phyloP scores from a whole-genome alignment of 2,888 invertebrate species.

The Hypomecis atomaria region DNA sequence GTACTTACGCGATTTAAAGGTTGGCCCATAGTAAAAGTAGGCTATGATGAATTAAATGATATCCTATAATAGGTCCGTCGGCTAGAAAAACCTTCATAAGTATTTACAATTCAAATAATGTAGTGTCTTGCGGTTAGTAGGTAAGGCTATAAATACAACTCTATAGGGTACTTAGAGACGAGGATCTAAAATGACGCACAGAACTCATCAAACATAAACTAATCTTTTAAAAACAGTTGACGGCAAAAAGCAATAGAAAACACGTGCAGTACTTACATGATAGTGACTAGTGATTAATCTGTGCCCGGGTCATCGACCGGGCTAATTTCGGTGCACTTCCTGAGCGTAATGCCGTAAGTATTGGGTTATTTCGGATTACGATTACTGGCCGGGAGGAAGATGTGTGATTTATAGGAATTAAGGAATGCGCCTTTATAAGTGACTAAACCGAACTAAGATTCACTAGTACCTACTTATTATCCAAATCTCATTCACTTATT shows the following conservation, averaged over 20 bases:
- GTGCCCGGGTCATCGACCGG: conserved; percentile 63
- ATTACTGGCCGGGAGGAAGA: conserved; percentile 41
- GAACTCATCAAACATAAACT: conserved; percentile 16
- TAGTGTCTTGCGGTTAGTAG: no score
- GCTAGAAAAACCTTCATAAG: no score
- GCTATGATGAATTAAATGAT: no score
- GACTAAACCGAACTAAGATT: not conserved
- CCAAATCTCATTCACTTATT: no score
- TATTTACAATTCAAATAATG: no score
- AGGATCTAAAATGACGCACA: not conserved
- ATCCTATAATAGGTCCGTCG: no score
- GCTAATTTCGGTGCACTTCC: conserved; percentile 73
- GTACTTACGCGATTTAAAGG: no score
- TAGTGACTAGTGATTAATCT: conserved; percentile 43
- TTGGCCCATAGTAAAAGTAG: no score
- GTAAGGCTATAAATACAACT: no score
- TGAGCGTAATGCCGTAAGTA: conserved; percentile 57
- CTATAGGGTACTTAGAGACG: no score
- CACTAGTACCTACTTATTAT: not conserved
- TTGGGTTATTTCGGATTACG: conserved; percentile 56
- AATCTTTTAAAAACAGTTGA: conserved; percentile 20
- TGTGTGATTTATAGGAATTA: conserved; percentile 26
- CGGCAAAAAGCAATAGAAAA: conserved; percentile 43
- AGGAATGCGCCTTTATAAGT: conserved; percentile 8
- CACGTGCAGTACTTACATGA: conserved; percentile 60